Conservation (phyloP, 2,113 vertebrate genomes). For the Ageneiosus marmoratus region DNA sequence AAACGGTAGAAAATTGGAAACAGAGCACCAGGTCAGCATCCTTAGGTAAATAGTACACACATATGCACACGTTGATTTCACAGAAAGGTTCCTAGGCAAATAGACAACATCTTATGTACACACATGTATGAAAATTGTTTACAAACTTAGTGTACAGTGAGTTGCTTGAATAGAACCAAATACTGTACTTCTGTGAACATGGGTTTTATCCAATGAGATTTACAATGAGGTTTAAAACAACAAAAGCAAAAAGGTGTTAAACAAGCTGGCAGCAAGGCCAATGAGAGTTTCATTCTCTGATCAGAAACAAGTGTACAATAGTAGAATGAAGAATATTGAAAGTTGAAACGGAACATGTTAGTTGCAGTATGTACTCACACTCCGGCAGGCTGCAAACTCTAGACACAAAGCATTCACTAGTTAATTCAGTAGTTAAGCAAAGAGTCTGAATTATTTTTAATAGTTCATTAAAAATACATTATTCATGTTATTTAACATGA, state of each 20-base stretch:
- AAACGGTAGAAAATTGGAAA: conserved; percentile 43
- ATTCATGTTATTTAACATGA: not conserved
- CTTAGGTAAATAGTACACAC: conserved; percentile 33
- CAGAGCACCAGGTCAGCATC: conserved; percentile 17
- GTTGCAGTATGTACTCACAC: not conserved
- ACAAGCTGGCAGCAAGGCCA: not conserved
- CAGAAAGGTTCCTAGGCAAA: not conserved
- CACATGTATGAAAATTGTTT: not conserved
- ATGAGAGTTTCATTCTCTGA: not conserved
- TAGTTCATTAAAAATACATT: not conserved
- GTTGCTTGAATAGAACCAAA: not conserved
- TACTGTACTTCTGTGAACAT: not conserved
- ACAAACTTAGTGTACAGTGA: not conserved
- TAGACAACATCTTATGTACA: not conserved
- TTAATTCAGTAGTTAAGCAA: not conserved
- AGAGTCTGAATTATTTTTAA: no score
- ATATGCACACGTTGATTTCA: not conserved
- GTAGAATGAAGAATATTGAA: conserved; percentile 18
- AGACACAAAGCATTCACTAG: not conserved
- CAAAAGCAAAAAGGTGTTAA: not conserved
- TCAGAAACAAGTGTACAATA: not conserved
- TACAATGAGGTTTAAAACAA: not conserved
- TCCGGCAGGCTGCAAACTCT: not conserved
- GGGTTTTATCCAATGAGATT: not conserved
- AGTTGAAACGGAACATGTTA: not conserved